Evolutionary conservation across 2,888 invertebrate genomes (phyloP), one percentile per base, ranked within the genome.

Genomic region (Eilema griseolum): DNA sequence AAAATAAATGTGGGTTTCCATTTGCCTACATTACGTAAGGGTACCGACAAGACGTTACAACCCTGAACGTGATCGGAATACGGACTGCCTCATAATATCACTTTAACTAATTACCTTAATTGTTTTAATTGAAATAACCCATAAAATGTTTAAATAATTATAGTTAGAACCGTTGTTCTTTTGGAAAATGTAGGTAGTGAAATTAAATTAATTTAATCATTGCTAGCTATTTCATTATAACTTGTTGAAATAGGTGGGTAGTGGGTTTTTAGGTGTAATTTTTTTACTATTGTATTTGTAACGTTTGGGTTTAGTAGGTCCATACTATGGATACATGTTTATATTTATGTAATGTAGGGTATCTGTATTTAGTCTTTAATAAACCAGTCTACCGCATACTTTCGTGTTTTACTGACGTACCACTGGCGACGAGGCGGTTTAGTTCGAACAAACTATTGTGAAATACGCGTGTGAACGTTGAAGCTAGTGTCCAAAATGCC

Each of bases 31-130:
- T 79, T 72, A 77, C 31, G 7, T 26, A 75, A 77, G 76, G 74
- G 69, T 72, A n/a, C 57, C 74, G 28, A 62, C 64, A 68, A 77
- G 74, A 77, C 59, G 61, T 65, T 65, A 67, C 66, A 70, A 75
- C 71, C 67, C 77, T 69, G 67, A 73, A 82, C 79, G 82, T 85
- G 85, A 72, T 79, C 75, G 71, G 85, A 81, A 83, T 85, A 76
- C 64, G 56, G 14, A 83, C 61, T 68, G 69, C 71, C 70, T 75
- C 61, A 82, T 75, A 67, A 74, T 66, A 74, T 70, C 64, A 56
- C 65, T 70, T 64, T 64, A 65, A 78, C 66, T 81, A 83, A 84
- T 86, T 83, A 81, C 65, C 66, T 71, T 81, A 83, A 84, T 82
- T 82, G 74, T 60, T 57, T 26, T 46, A 81, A 84, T 81, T 81